A percentile compares a stretch with the other conserved stretches of the same genome.
phyloP scores from a whole-genome alignment of 2,888 invertebrate species.

The Dryobota labecula region DNA sequence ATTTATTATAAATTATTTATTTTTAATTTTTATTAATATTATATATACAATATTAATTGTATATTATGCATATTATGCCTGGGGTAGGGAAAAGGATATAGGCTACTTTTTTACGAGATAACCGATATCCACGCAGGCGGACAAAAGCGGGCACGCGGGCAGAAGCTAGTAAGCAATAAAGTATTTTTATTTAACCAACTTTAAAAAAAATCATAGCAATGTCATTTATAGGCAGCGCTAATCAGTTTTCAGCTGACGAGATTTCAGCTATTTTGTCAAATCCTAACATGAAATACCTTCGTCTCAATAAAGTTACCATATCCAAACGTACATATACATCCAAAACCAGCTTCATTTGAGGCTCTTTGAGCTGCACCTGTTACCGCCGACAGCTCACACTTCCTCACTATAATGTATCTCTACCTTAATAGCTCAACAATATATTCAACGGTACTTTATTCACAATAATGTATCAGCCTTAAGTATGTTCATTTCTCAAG shows the following conservation, averaged over 20 bases:
- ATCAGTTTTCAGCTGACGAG: not conserved
- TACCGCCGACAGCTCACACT: slow-evolving; percentile 33
- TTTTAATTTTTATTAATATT: no score
- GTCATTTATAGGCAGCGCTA: not conserved
- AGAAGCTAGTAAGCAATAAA: no score
- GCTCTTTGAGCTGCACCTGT: slow-evolving; percentile 48
- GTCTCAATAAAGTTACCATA: slow-evolving; percentile 18
- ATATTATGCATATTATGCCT: no score
- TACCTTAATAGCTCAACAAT: slow-evolving; percentile 34
- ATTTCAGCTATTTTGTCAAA: not conserved
- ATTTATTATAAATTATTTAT: no score
- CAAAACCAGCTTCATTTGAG: slow-evolving; percentile 37
- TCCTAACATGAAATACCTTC: not conserved
- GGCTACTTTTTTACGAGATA: no score
- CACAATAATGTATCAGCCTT: slow-evolving; percentile 17
- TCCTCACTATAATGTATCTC: slow-evolving; percentile 48
- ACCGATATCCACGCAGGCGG: no score
- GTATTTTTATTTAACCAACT: no score
- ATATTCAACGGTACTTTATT: slow-evolving; percentile 35
- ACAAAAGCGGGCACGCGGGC: no score
- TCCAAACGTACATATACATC: slow-evolving; percentile 25
- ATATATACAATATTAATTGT: no score
- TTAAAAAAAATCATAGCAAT: not conserved
- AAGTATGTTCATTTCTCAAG: slow-evolving; percentile 10
- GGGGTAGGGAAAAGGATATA: no score